phyloP scores from a whole-genome alignment of 37 sponge, comb jelly and placozoan species.

The Tethya wilhelma region DNA sequence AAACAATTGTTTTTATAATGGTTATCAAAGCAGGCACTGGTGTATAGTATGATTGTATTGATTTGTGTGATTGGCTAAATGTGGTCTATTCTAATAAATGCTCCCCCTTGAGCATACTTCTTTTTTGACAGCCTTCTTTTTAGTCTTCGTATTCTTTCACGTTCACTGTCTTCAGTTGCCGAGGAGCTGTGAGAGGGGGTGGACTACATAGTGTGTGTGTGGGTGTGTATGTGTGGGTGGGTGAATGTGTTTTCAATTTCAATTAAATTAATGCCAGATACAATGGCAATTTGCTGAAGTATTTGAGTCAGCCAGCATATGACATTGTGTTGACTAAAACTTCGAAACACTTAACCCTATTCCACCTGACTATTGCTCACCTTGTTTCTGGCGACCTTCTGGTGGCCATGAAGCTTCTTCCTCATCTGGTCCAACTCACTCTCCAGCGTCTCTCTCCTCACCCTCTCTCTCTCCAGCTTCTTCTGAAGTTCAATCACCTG shows the following conservation, averaged over 20 bases:
- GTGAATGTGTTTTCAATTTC: too few relatives aligned
- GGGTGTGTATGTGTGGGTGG: too few relatives aligned
- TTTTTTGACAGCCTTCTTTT: not conserved
- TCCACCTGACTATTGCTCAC: not conserved
- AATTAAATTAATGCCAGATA: too few relatives aligned
- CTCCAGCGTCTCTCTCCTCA: slow-evolving; percentile 65
- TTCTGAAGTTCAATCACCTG: slow-evolving; percentile 1
- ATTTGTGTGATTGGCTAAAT: not conserved
- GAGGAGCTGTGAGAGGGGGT: not conserved
- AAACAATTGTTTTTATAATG: too few relatives aligned
- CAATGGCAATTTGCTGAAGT: too few relatives aligned
- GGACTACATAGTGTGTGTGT: too few relatives aligned
- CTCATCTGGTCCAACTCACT: slow-evolving; percentile 60
- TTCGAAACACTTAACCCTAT: too few relatives aligned
- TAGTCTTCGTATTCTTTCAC: not conserved
- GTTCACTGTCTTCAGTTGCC: not conserved
- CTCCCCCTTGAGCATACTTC: slow-evolving; percentile 1
- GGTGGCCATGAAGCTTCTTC: slow-evolving; percentile 20
- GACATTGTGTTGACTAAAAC: too few relatives aligned
- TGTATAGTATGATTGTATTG: too few relatives aligned
- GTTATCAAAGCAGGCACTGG: too few relatives aligned
- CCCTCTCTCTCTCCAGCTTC: slow-evolving; percentile 55
- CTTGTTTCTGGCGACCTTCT: not conserved
- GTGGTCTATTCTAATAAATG: slow-evolving; percentile 22
- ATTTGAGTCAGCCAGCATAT: too few relatives aligned